Evolutionary conservation across 2,113 vertebrate genomes (phyloP).

Genomic region (Paraplagusia blochii): DNA sequence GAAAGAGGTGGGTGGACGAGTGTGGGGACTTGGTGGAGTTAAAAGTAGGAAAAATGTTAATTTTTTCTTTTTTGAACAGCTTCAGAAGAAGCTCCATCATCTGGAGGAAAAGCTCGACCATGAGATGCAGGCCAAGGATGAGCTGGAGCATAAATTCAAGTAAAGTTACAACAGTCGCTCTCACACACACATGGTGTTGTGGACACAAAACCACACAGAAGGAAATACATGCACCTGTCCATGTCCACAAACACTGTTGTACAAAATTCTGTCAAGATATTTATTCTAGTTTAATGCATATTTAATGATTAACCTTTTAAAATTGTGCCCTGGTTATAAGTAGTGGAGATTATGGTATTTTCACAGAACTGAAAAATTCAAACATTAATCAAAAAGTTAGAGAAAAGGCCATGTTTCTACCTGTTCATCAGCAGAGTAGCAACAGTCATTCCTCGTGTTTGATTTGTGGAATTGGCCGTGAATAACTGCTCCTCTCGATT

Average conservation of each 20-base stretch:
- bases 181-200: not conserved
- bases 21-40: not conserved
- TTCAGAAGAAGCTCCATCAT: constrained; percentile 84
- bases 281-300: too few species aligned
- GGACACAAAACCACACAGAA: not conserved
- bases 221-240: too few species aligned
- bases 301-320: too few species aligned
- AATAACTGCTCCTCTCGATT: not conserved
- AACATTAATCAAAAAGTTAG: too few species aligned
- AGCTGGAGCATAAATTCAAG: constrained; percentile 91
- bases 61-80: constrained; percentile 62
- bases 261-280: too few species aligned
- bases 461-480: not conserved
- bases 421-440: not conserved
- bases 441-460: not conserved
- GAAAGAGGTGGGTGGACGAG: constrained; percentile 58
- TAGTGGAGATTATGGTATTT: too few species aligned
- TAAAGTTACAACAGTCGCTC: constrained; percentile 47
- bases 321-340: too few species aligned
- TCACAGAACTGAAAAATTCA: too few species aligned
- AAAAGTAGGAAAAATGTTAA: not conserved
- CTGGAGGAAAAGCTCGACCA: constrained; percentile 87
- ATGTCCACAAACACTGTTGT: too few species aligned
- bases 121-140: constrained; percentile 92
- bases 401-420: too few species aligned